Percentiles rank a stretch among this genome's conserved stretches.
phyloP scores from a whole-genome alignment of 2,797 vertebrate genomes.

The Semaprochilodus insignis region DNA sequence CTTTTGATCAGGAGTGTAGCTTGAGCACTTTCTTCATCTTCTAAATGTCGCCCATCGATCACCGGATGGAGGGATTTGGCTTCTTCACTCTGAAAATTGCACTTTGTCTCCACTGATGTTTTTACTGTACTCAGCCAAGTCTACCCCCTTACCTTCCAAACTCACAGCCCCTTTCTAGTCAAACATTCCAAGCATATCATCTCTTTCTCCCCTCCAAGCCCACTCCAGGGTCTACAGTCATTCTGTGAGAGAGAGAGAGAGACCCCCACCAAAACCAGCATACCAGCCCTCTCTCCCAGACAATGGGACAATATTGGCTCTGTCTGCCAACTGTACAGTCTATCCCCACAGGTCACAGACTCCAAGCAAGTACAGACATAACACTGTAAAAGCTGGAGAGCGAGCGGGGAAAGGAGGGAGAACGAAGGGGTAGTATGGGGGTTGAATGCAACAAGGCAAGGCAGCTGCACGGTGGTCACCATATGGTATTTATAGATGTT shows the following conservation, averaged over 20 bases:
- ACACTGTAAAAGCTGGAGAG: constrained; percentile 2
- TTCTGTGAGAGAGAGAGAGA: background rate
- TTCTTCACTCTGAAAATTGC: too few relatives aligned
- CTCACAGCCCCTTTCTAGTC: constrained; percentile 36
- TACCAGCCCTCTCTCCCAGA: constrained; percentile 28
- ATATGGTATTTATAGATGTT: background rate
- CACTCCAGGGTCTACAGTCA: background rate
- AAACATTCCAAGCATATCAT: constrained; percentile 48
- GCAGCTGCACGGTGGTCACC: background rate
- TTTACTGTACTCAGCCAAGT: background rate
- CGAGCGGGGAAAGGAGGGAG: background rate
- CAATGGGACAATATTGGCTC: constrained; percentile 56
- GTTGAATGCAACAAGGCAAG: background rate
- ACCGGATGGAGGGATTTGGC: background rate
- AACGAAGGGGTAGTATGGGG: background rate
- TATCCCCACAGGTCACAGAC: constrained; percentile 2
- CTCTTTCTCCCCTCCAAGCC: background rate
- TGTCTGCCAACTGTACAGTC: constrained; percentile 47
- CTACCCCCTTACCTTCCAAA: background rate
- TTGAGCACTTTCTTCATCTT: too few relatives aligned
- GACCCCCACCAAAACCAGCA: constrained; percentile 13
- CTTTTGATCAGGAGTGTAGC: too few relatives aligned
- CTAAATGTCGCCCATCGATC: background rate
- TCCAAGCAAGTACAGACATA: constrained; percentile 3
- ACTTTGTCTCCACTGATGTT: too few relatives aligned